Evolutionary conservation across 1,140 invertebrate species (phyloP).

Genomic region (Oryctes rhinoceros): DNA sequence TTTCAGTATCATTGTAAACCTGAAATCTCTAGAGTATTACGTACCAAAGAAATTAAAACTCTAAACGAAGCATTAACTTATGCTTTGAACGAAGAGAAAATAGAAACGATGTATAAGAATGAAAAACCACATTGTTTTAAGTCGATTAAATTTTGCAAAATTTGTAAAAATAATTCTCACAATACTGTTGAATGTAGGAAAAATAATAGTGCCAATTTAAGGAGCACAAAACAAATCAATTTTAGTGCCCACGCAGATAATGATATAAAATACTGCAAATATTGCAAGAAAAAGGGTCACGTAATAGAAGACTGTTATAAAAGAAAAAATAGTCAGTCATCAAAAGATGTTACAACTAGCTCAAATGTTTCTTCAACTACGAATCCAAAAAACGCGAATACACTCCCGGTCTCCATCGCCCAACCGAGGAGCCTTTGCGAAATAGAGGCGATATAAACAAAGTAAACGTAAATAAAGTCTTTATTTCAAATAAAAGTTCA

Average conservation of each 20-base stretch:
- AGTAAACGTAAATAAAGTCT: too few species aligned
- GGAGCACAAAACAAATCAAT: not conserved
- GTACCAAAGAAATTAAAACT: not conserved
- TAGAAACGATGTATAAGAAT: not conserved
- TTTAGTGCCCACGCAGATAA: not conserved
- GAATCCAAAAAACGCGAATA: too few species aligned
- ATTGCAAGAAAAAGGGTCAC: not conserved
- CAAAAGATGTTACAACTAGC: not conserved
- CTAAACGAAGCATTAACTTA: not conserved
- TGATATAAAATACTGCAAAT: not conserved
- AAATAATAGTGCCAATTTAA: not conserved
- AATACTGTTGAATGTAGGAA: not conserved
- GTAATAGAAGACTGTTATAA: not conserved
- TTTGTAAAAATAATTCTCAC: not conserved
- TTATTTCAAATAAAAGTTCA: too few species aligned
- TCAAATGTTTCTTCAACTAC: too few species aligned
- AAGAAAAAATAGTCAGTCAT: not conserved
- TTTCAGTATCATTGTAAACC: not conserved
- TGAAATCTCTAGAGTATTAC: too few species aligned
- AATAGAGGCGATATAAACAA: too few species aligned
- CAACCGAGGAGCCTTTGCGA: too few species aligned
- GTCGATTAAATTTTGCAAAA: not conserved
- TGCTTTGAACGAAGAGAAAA: not conserved
- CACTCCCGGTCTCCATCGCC: too few species aligned
- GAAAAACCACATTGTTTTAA: not conserved